Percentiles rank a stretch among this genome's conserved stretches.
Conservation (phyloP, 2,113 vertebrate species). For the Bubalus kerabau region DNA sequence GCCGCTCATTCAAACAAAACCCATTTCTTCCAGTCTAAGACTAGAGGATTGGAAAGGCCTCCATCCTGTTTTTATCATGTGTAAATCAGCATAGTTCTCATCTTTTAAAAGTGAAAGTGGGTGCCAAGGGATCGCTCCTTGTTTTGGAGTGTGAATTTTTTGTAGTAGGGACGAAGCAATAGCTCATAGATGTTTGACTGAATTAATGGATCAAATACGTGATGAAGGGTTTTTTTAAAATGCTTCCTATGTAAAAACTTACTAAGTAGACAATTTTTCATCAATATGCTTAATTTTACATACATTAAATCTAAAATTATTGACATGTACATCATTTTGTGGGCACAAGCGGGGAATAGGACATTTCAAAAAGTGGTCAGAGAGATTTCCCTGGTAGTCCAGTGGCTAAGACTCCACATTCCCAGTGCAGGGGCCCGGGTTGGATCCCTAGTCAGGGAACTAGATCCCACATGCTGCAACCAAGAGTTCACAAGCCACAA, state of each 20-base stretch:
- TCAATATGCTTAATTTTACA: slow-evolving; percentile 28
- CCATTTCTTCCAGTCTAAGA: background rate
- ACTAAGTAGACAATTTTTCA: slow-evolving; percentile 50
- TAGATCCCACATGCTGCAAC: background rate
- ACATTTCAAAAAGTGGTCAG: slow-evolving; percentile 43
- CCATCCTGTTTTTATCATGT: background rate
- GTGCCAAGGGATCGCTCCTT: background rate
- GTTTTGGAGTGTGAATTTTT: background rate
- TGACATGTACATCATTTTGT: slow-evolving; percentile 35
- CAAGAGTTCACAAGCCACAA: background rate
- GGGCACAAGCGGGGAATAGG: slow-evolving; percentile 50
- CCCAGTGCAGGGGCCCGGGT: background rate
- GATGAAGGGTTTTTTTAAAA: background rate
- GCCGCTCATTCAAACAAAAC: background rate
- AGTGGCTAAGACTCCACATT: background rate
- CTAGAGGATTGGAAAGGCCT: background rate
- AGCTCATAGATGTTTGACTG: slow-evolving; percentile 15
- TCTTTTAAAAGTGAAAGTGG: background rate
- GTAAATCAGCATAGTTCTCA: background rate
- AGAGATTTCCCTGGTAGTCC: background rate
- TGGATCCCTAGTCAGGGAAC: background rate
- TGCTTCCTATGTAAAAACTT: background rate
- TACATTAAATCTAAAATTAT: slow-evolving; percentile 45
- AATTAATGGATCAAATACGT: slow-evolving; percentile 43
- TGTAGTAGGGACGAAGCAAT: background rate